A percentile compares a stretch with the other conserved stretches of the same genome.
phyloP scores from a whole-genome alignment of 2,888 invertebrate genomes.

The Cosmia pyralina region DNA sequence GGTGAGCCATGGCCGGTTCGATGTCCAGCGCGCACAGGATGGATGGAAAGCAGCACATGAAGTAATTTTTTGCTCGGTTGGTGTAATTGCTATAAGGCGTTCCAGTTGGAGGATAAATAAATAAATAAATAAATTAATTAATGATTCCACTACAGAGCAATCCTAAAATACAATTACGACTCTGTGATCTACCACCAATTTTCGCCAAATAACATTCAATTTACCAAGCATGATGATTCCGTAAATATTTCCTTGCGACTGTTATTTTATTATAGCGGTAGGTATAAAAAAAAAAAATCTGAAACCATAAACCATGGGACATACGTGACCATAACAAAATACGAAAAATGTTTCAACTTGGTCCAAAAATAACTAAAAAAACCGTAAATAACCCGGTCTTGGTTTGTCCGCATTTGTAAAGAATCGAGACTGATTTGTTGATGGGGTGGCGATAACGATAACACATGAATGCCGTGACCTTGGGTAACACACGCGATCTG shows the following conservation, averaged over 20 bases:
- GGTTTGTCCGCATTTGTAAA: conserved; percentile 35
- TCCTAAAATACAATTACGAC: no score
- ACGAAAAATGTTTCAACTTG: neutral
- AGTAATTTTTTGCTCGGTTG: no score
- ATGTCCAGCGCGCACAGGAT: no score
- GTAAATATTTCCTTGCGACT: conserved; percentile 26
- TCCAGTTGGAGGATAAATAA: no score
- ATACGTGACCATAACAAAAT: conserved; percentile 31
- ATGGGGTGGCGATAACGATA: conserved; percentile 51
- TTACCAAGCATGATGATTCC: neutral
- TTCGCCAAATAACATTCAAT: neutral
- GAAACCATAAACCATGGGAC: conserved; percentile 7
- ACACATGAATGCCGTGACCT: conserved; percentile 54
- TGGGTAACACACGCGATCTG: conserved; percentile 59
- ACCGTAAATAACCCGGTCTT: conserved; percentile 10
- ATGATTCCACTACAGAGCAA: no score
- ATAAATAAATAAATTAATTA: no score
- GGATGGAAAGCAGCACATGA: no score
- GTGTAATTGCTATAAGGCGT: no score
- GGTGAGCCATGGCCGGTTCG: no score
- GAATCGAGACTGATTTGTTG: conserved; percentile 50
- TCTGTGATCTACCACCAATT: neutral
- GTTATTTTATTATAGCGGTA: conserved; percentile 8
- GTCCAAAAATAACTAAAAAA: conserved; percentile 24
- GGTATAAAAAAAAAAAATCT: conserved; percentile 1